Conservation (phyloP, 2,888 invertebrate species). For the Aelia acuminata region DNA sequence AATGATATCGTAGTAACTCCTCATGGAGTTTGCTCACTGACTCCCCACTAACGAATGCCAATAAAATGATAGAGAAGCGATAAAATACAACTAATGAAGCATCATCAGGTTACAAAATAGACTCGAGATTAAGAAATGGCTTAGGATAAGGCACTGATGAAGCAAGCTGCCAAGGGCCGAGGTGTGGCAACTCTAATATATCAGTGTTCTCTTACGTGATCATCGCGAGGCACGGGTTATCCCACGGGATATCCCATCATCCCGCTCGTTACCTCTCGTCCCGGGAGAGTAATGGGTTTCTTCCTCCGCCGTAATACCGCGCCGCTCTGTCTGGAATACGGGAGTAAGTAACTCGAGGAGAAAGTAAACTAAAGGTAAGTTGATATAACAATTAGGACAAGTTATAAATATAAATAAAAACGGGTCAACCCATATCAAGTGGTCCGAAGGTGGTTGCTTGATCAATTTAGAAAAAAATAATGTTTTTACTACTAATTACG, state of each 20-base stretch:
- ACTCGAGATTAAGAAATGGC: not conserved
- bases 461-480: no score
- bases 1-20: no score
- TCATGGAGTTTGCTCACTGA: not conserved
- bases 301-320: conserved; percentile 1
- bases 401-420: no score
- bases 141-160: not conserved
- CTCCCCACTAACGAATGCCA: not conserved
- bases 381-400: no score
- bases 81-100: not conserved
- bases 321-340: not conserved
- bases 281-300: not conserved
- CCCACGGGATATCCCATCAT: conserved; percentile 27
- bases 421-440: no score
- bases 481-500: no score
- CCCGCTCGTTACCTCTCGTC: conserved; percentile 16
- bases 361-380: not conserved
- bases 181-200: not conserved
- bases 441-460: no score
- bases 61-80: not conserved
- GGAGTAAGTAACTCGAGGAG: conserved; percentile 1
- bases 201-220: conserved; percentile 27
- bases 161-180: not conserved
- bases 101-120: not conserved
- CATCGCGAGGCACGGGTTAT: conserved; percentile 6